Conservation (phyloP, 2,888 invertebrate genomes). For the Drosophila paranaensis region DNA sequence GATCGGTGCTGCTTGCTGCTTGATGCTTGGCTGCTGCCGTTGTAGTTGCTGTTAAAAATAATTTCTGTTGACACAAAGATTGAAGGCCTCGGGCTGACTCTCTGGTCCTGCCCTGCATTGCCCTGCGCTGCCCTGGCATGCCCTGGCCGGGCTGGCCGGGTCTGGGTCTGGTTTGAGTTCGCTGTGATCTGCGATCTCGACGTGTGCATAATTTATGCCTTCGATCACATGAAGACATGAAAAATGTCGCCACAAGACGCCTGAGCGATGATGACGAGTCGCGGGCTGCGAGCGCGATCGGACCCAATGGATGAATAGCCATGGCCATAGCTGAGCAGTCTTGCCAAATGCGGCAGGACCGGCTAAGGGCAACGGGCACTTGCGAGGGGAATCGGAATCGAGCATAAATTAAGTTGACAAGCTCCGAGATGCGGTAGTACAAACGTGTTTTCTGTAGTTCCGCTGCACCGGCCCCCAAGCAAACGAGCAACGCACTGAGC, state of each 20-base stretch:
- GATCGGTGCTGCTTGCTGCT: constrained; percentile 25
- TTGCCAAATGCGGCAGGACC: constrained; percentile 69
- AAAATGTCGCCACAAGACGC: constrained; percentile 79
- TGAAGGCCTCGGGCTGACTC: constrained; percentile 57
- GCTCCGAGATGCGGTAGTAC: constrained; percentile 42
- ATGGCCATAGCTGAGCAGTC: constrained; percentile 63
- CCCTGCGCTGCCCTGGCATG: neutral
- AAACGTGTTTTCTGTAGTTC: constrained; percentile 53
- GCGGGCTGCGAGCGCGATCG: constrained; percentile 25
- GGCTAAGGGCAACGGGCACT: constrained; percentile 1
- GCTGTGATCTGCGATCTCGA: constrained; percentile 53
- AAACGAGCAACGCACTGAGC: neutral
- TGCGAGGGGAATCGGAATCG: constrained; percentile 50
- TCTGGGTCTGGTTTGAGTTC: constrained; percentile 8
- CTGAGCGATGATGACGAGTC: constrained; percentile 72
- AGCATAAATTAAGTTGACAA: constrained; percentile 81
- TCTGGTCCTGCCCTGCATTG: neutral
- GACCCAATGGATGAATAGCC: constrained; percentile 45
- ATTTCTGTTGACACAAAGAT: constrained; percentile 81
- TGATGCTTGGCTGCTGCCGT: constrained; percentile 30
- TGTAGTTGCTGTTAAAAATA: constrained; percentile 77
- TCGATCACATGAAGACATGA: constrained; percentile 80
- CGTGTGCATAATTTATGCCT: constrained; percentile 76
- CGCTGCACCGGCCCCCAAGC: constrained; percentile 26
- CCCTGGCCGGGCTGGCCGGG: neutral